Evolutionary conservation across 1,140 invertebrate species (phyloP), one percentile per base, ranked within the genome.

Genomic region (Tenebrio molitor): DNA sequence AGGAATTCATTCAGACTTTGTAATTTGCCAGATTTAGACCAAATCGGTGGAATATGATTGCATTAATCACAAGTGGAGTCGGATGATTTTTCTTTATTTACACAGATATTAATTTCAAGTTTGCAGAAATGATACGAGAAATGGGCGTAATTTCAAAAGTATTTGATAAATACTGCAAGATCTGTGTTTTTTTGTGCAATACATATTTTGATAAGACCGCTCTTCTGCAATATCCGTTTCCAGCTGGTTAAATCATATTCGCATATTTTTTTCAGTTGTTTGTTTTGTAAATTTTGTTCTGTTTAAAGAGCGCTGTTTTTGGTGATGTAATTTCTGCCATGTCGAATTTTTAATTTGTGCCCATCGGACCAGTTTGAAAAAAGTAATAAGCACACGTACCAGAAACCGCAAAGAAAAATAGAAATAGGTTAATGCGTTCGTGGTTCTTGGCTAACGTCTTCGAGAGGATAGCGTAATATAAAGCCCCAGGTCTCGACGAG

Each of bases 401-500:
- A 21, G 46, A 21, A 53, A 53, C 36, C 36, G 36, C 36, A 39
- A 39, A 39, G 6, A 7, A 29, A 7, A 39, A n/a, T 39, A 39
- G 36, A 39, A 39, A 39, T 39, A 12, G 36, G 36, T 39, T 39
- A 39, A 53, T 53, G 46, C 8, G 25, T 29, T 29, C 25, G 17
- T 21, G 17, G 16, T 53, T 44, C 14, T 6, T 63, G 58, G 23
- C 8, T 14, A 63, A 34, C 58, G 34, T 33, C 58, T 33, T 15
- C 25, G 16, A 44, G 41, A 34, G 34, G 12, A 19, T 46, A 68
- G 39, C 41, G 39, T 68, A 46, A 68, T 46, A 42, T 16, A 12
- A 68, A 68, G 36, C 65, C 39, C 65, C 65, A 41, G 39, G 65
- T 68, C 41, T 68, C 19, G 17, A n/a, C n/a, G 36, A 16, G 29